phyloP scores from a whole-genome alignment of 2,888 invertebrate species.

The Syrphus vitripennis region DNA sequence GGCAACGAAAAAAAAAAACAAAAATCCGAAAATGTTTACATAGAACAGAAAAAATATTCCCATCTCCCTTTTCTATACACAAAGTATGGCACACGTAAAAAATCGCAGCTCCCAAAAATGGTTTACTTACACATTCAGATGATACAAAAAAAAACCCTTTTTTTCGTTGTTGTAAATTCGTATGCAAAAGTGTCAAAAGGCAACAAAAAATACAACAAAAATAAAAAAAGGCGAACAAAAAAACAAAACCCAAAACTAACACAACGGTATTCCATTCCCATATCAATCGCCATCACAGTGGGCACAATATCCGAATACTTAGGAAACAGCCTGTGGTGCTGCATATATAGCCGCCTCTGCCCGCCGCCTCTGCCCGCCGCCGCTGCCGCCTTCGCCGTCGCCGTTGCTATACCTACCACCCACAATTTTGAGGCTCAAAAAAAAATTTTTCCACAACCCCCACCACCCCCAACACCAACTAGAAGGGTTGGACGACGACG shows the following conservation, averaged over 20 bases:
- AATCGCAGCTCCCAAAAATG: constrained; percentile 52
- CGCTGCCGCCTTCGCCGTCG: background rate
- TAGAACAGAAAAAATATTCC: constrained; percentile 33
- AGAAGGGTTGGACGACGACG: constrained; percentile 70
- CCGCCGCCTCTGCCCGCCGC: background rate
- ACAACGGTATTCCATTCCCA: constrained; percentile 57
- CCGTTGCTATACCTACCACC: constrained; percentile 5
- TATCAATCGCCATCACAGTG: constrained; percentile 66
- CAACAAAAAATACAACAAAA: constrained; percentile 32
- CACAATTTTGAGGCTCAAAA: constrained; percentile 39
- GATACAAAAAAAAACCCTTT: background rate
- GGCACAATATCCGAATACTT: constrained; percentile 69
- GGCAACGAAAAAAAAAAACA: background rate
- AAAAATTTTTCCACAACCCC: background rate
- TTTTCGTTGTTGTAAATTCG: constrained; percentile 50
- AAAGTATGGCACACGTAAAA: background rate
- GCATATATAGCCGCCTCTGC: constrained; percentile 28
- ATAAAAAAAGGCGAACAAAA: background rate
- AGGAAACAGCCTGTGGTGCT: constrained; percentile 64
- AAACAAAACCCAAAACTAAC: constrained; percentile 56
- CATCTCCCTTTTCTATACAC: background rate
- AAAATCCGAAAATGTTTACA: constrained; percentile 41
- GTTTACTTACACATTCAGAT: constrained; percentile 69
- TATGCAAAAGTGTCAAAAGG: constrained; percentile 70
- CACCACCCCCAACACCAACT: constrained; percentile 12